A percentile compares a stretch with the other conserved stretches of the same genome.
Conservation (phyloP, 1,140 invertebrate species). For the Matsumurasca onukii region DNA sequence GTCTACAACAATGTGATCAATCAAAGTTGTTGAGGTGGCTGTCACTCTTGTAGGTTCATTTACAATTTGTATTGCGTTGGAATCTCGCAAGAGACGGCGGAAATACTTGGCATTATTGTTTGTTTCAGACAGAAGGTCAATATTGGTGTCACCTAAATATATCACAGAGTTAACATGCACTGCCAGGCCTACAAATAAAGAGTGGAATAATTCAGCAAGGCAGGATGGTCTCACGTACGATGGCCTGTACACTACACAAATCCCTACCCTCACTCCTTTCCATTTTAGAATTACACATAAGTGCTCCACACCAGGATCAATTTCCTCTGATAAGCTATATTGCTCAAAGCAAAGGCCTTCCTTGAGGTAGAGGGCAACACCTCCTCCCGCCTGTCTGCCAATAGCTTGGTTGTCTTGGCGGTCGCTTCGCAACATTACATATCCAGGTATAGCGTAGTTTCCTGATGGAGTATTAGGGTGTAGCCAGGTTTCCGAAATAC, state of each 20-base stretch:
- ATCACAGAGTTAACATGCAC: neutral
- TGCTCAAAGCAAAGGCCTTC: neutral
- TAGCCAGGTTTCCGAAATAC: neutral
- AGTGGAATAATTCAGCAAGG: neutral
- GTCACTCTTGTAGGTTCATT: constrained; percentile 2
- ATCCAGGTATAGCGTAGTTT: neutral
- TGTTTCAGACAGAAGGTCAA: neutral
- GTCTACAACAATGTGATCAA: neutral
- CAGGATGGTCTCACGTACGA: neutral
- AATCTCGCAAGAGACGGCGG: neutral
- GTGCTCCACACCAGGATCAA: neutral
- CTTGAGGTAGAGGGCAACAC: neutral
- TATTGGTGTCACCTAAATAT: neutral
- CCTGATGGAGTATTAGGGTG: neutral
- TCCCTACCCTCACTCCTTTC: neutral
- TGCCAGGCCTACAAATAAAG: neutral
- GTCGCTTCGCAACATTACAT: neutral
- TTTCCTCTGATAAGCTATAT: neutral
- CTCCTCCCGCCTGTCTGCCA: neutral
- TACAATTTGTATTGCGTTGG: neutral
- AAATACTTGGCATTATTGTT: neutral
- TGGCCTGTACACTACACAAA: neutral
- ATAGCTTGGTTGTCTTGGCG: neutral
- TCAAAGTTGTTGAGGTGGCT: neutral
- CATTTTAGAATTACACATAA: neutral